These are phyloP conservation scores for Dermolepida albohirtum DNA, from an alignment of 2,888 invertebrate species.

Conservation along the genomic window DNA sequence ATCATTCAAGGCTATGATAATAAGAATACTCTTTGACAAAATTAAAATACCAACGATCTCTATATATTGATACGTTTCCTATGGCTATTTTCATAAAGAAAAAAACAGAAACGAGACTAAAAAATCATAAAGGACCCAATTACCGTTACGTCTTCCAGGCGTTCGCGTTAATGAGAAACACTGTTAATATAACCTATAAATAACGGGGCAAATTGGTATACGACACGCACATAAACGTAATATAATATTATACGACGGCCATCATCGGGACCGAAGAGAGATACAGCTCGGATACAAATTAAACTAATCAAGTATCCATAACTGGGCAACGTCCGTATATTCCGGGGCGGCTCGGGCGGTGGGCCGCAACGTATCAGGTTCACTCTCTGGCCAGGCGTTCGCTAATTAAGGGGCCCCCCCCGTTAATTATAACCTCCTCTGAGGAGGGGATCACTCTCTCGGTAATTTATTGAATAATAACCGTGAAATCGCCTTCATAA, in stretches of 20 bases:
- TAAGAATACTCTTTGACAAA: too few relatives aligned
- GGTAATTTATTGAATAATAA: constrained; percentile 66
- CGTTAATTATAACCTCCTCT: constrained; percentile 59
- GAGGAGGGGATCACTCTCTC: constrained; percentile 45
- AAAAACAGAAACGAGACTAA: neutral
- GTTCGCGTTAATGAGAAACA: constrained; percentile 32
- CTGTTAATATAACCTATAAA: constrained; percentile 33
- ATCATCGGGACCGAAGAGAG: constrained; percentile 44
- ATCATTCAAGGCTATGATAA: too few relatives aligned
- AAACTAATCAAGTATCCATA: constrained; percentile 64
- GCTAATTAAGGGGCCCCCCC: constrained; percentile 60
- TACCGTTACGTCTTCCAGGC: constrained; percentile 4
- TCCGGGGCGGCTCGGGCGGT: too few relatives aligned
- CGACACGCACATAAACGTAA: constrained; percentile 38
- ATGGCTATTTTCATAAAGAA: too few relatives aligned
- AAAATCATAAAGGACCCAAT: constrained; percentile 31
- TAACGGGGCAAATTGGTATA: constrained; percentile 36
- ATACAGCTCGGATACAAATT: constrained; percentile 59
- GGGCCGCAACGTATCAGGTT: constrained; percentile 57
- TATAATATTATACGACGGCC: constrained; percentile 33
- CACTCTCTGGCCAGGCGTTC: constrained; percentile 44
- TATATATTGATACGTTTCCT: too few relatives aligned
- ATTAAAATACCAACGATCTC: too few relatives aligned
- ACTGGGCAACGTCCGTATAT: constrained; percentile 60
- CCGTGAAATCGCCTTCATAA: constrained; percentile 64